These are phyloP conservation scores for Montipora foliosa DNA, from an alignment of 64 coral and sea anemone species.

Conservation along the genomic window DNA sequence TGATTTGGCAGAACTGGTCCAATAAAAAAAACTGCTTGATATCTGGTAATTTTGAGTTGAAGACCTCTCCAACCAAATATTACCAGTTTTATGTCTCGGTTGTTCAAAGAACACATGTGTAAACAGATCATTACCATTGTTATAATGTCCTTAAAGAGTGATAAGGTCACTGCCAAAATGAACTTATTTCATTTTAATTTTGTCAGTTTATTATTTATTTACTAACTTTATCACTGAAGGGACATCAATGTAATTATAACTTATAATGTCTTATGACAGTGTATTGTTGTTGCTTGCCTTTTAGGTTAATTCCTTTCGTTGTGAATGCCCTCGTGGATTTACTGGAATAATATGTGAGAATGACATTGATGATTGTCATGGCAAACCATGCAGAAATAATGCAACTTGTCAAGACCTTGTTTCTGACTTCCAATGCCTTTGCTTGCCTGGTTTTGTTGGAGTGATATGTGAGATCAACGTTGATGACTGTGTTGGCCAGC, in stretches of 20 bases:
- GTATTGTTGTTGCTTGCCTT: slow-evolving; percentile 2
- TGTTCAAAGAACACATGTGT: too few relatives aligned
- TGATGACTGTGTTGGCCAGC: slow-evolving; percentile 76
- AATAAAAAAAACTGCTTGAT: too few relatives aligned
- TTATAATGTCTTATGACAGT: too few relatives aligned
- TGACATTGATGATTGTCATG: slow-evolving; percentile 81
- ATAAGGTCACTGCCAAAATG: too few relatives aligned
- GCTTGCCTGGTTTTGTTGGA: slow-evolving; percentile 74
- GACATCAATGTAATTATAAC: too few relatives aligned
- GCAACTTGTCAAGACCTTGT: slow-evolving; percentile 79
- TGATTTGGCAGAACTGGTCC: background rate
- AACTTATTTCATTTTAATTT: too few relatives aligned
- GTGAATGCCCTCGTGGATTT: slow-evolving; percentile 71
- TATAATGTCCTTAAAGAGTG: too few relatives aligned
- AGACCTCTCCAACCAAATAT: too few relatives aligned
- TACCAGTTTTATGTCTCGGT: too few relatives aligned
- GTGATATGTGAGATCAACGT: slow-evolving; percentile 69
- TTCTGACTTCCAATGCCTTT: slow-evolving; percentile 76
- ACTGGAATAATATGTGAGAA: slow-evolving; percentile 80
- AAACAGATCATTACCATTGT: too few relatives aligned
- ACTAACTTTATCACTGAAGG: too few relatives aligned
- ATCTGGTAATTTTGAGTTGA: too few relatives aligned
- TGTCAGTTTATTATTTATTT: background rate
- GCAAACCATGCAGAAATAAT: slow-evolving; percentile 75
- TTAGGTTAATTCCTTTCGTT: slow-evolving; percentile 87